A percentile compares a stretch with the other conserved stretches of the same genome.
Evolutionary conservation across 2,113 vertebrate species (phyloP).

Genomic region (Ochotona princeps): DNA sequence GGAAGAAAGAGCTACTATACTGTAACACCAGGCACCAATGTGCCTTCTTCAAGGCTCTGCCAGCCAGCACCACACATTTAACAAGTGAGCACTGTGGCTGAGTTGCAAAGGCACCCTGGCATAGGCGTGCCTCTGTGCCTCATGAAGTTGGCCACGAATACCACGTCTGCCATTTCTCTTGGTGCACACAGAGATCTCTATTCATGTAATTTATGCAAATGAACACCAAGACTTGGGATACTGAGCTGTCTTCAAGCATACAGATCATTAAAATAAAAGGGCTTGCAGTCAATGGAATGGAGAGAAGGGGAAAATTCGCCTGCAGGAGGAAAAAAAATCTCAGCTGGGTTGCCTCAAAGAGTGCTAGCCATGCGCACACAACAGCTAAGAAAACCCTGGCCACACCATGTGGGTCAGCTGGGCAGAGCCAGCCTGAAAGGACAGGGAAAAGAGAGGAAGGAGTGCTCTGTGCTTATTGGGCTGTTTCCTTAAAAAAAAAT

Average conservation of each 20-base stretch:
- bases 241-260: constrained; percentile 54
- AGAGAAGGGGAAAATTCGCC: constrained; percentile 39
- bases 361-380: not conserved
- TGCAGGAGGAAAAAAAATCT: not conserved
- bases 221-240: constrained; percentile 55
- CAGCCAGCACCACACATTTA: not conserved
- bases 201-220: constrained; percentile 69
- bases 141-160: not conserved
- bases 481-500: not conserved
- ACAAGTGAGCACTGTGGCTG: constrained; percentile 51
- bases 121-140: constrained; percentile 66
- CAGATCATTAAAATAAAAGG: constrained; percentile 48
- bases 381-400: not conserved
- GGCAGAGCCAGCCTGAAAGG: not conserved
- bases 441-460: not conserved
- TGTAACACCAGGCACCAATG: not conserved
- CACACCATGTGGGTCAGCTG: not conserved
- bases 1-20: constrained; percentile 51
- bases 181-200: constrained; percentile 68
- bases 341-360: constrained; percentile 7
- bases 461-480: not conserved
- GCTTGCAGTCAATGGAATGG: constrained; percentile 9
- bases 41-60: not conserved
- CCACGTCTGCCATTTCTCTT: constrained; percentile 40
- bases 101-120: not conserved